Evolutionary conservation across 2,797 vertebrate species (phyloP).

Genomic region (Novumbra hubbsi): DNA sequence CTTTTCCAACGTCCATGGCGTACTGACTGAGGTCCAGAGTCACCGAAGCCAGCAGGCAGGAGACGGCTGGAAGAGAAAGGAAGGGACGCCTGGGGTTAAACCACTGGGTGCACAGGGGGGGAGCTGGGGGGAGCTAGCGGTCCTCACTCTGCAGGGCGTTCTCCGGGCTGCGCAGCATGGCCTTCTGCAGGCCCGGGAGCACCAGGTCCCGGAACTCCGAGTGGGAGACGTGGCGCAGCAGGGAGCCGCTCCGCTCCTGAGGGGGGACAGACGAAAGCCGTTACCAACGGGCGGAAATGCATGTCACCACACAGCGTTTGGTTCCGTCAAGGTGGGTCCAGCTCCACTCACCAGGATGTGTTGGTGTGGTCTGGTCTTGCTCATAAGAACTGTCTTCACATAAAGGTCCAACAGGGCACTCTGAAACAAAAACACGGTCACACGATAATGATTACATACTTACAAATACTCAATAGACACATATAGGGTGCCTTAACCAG

Average conservation of each 20-base stretch:
- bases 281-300: not conserved
- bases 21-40: slow-evolving; percentile 97
- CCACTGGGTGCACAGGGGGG: too few relatives aligned
- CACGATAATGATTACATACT: not conserved
- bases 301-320: not conserved
- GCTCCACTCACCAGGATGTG: slow-evolving; percentile 82
- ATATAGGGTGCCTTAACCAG: too few relatives aligned
- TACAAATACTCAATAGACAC: not conserved
- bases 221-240: slow-evolving; percentile 89
- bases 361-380: slow-evolving; percentile 88
- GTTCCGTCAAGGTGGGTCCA: slow-evolving; percentile 3
- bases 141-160: slow-evolving; percentile 91
- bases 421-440: slow-evolving; percentile 60
- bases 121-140: slow-evolving; percentile 8
- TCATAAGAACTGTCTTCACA: slow-evolving; percentile 90
- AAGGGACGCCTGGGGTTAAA: slow-evolving; percentile 1
- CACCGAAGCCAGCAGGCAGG: slow-evolving; percentile 84
- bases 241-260: slow-evolving; percentile 82
- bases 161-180: slow-evolving; percentile 92
- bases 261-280: slow-evolving; percentile 32
- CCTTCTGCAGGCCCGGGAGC: slow-evolving; percentile 90
- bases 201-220: slow-evolving; percentile 90
- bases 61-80: slow-evolving; percentile 76
- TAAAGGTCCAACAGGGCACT: slow-evolving; percentile 89
- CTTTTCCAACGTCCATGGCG: slow-evolving; percentile 90